A percentile compares a stretch with the other conserved stretches of the same genome.
Conservation (phyloP, 2,888 invertebrate genomes). For the Dusona sp. region DNA sequence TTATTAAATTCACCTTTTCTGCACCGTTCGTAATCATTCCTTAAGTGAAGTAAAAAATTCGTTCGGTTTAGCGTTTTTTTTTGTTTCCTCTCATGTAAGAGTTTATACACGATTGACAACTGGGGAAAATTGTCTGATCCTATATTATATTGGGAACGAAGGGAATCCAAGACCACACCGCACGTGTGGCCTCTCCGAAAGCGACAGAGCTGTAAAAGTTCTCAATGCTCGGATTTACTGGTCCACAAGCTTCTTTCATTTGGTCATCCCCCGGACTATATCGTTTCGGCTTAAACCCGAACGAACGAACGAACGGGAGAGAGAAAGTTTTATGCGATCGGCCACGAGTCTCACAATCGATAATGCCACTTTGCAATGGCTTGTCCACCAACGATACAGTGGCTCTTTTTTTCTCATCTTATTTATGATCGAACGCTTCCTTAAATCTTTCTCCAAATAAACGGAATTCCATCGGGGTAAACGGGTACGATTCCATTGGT, state of each 20-base stretch:
- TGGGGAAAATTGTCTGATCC: neutral
- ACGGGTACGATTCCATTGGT: slow-evolving; percentile 21
- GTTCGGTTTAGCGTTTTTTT: slow-evolving; percentile 69
- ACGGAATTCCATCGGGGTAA: slow-evolving; percentile 24
- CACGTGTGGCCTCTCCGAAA: slow-evolving; percentile 3
- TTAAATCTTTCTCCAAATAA: neutral
- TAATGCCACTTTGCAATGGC: slow-evolving; percentile 64
- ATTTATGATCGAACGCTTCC: slow-evolving; percentile 25
- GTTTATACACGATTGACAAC: slow-evolving; percentile 5
- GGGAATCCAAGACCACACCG: slow-evolving; percentile 29
- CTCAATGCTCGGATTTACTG: slow-evolving; percentile 65
- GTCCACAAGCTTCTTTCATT: slow-evolving; percentile 65
- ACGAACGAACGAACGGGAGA: neutral
- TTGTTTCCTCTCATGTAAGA: slow-evolving; percentile 68
- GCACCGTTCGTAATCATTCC: neutral
- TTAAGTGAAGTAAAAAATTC: neutral
- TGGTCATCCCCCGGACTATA: slow-evolving; percentile 55
- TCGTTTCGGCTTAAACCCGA: slow-evolving; percentile 62
- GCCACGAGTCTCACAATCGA: slow-evolving; percentile 52
- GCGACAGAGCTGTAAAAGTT: slow-evolving; percentile 50
- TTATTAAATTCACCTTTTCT: neutral
- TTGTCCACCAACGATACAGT: slow-evolving; percentile 33
- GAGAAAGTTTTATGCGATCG: slow-evolving; percentile 61
- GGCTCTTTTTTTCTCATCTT: neutral
- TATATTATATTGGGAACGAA: slow-evolving; percentile 31